Conservation (phyloP, 2,888 invertebrate genomes). For the Nebria salina region DNA sequence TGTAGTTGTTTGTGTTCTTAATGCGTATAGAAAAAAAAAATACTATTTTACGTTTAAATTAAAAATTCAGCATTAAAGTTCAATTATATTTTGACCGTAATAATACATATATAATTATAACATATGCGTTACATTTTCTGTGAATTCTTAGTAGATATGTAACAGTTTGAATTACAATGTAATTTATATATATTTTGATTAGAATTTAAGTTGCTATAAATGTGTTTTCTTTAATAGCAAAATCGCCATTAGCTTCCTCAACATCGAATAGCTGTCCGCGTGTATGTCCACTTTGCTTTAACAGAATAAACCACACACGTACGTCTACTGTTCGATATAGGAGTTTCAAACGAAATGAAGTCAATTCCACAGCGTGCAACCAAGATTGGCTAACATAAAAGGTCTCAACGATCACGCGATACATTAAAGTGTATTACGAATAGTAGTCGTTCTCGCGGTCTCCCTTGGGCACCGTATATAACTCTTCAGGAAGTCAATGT, state of each 20-base stretch:
- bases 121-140: too few species aligned
- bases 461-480: slow-evolving; percentile 5
- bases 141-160: too few species aligned
- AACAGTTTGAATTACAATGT: too few species aligned
- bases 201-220: too few species aligned
- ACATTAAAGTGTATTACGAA: slow-evolving; percentile 37
- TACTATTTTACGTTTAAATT: background rate
- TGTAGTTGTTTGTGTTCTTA: background rate
- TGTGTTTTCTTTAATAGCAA: too few species aligned
- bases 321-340: background rate
- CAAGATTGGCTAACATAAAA: slow-evolving; percentile 35
- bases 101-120: too few species aligned
- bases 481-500: slow-evolving; percentile 5
- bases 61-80: too few species aligned
- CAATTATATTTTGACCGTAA: too few species aligned
- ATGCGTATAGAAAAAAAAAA: background rate
- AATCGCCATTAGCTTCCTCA: too few species aligned
- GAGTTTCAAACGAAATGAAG: slow-evolving; percentile 28
- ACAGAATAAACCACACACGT: background rate
- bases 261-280: background rate
- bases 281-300: slow-evolving; percentile 7
- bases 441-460: slow-evolving; percentile 7
- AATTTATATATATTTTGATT: too few species aligned
- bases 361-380: slow-evolving; percentile 26
- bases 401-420: slow-evolving; percentile 26